These are phyloP conservation scores for Anthonomus grandis DNA, from an alignment of 1,140 invertebrate genomes.

Conservation along the genomic window DNA sequence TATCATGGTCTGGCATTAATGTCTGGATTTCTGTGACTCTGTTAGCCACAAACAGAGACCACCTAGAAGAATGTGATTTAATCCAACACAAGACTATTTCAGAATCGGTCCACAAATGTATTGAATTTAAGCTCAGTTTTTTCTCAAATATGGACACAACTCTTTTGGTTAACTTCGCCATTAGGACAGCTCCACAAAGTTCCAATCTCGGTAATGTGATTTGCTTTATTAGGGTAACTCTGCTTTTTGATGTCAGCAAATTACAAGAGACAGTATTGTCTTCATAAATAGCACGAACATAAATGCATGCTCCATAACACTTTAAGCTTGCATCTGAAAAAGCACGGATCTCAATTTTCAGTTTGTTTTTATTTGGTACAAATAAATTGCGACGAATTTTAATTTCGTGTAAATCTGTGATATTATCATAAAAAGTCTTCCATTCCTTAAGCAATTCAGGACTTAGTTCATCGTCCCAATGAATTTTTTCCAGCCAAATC, in stretches of 20 bases:
- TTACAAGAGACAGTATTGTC: slow-evolving; percentile 7
- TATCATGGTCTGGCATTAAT: slow-evolving; percentile 8
- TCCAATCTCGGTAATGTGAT: slow-evolving; percentile 7
- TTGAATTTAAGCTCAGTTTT: background rate
- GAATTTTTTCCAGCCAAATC: slow-evolving; percentile 14
- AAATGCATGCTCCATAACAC: slow-evolving; percentile 3
- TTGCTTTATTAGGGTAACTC: slow-evolving; percentile 1
- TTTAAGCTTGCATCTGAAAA: slow-evolving; percentile 7
- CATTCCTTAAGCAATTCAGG: background rate
- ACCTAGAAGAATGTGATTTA: slow-evolving; percentile 16
- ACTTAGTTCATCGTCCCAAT: slow-evolving; percentile 24
- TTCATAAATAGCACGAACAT: slow-evolving; percentile 2
- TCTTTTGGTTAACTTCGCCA: slow-evolving; percentile 2
- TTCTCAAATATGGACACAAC: background rate
- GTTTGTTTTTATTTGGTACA: too few species aligned
- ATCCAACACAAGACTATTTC: slow-evolving; percentile 38
- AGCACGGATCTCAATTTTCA: too few species aligned
- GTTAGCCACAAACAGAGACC: slow-evolving; percentile 26
- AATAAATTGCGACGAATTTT: too few species aligned
- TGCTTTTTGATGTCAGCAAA: slow-evolving; percentile 3
- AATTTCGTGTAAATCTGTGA: too few species aligned
- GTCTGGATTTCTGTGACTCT: slow-evolving; percentile 10
- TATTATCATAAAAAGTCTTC: too few species aligned
- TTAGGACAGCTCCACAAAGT: background rate
- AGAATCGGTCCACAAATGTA: slow-evolving; percentile 21